phyloP scores from a whole-genome alignment of 2,888 invertebrate genomes.

The Acronicta alni region DNA sequence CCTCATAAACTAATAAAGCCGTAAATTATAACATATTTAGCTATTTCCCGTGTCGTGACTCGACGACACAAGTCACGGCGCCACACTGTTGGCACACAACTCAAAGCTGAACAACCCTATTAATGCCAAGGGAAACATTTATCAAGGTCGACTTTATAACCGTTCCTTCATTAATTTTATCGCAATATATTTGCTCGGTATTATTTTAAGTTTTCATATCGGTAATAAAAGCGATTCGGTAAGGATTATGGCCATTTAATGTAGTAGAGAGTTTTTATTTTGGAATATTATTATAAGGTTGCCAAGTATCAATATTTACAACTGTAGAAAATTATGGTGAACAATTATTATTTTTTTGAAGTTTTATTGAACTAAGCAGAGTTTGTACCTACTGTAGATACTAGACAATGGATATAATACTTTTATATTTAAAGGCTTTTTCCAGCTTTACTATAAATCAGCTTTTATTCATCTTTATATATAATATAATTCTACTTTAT shows the following conservation, averaged over 20 bases:
- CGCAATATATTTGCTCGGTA: constrained; percentile 35
- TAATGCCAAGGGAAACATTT: constrained; percentile 56
- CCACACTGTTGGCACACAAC: constrained; percentile 49
- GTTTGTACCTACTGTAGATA: no score
- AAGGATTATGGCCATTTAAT: not conserved
- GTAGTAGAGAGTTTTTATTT: constrained; percentile 1
- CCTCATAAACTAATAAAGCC: constrained; percentile 27
- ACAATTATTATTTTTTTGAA: no score
- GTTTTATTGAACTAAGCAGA: no score
- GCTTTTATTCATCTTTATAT: no score
- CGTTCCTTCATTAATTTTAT: constrained; percentile 46
- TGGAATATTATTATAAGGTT: no score
- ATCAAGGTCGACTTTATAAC: constrained; percentile 51
- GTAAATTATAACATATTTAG: constrained; percentile 39
- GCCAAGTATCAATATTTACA: no score
- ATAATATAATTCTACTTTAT: no score
- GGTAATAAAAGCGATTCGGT: constrained; percentile 12
- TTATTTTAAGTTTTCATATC: constrained; percentile 30
- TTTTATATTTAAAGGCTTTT: no score
- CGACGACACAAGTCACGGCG: constrained; percentile 51
- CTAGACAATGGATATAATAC: no score
- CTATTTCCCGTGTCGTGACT: constrained; percentile 57
- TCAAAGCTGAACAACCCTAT: constrained; percentile 50
- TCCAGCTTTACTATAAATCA: no score
- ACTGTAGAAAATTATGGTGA: no score